Conservation (phyloP, 2,888 invertebrate species). For the Uloborus plumipes region DNA sequence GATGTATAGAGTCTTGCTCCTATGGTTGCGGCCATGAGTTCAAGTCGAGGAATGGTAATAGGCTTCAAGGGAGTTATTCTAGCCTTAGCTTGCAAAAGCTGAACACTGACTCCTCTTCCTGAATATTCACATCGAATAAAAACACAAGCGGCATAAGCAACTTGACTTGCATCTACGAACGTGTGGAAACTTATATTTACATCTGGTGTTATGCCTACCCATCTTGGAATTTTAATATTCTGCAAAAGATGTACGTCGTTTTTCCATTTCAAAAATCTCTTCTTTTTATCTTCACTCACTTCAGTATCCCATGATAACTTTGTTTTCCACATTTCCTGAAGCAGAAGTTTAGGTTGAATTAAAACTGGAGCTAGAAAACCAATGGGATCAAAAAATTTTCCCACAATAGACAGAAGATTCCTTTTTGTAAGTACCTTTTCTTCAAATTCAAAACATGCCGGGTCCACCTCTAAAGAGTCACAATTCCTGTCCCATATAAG, state of each 20-base stretch:
- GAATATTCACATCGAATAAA: constrained; percentile 1
- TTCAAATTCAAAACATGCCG: not conserved
- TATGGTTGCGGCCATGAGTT: constrained; percentile 8
- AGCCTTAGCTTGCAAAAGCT: not conserved
- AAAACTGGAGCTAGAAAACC: not conserved
- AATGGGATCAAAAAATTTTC: not conserved
- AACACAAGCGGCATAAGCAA: not conserved
- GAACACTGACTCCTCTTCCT: not conserved
- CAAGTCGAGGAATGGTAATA: not conserved
- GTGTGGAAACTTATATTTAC: not conserved
- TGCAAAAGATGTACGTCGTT: not conserved
- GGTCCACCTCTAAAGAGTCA: not conserved
- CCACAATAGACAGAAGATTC: constrained; percentile 1
- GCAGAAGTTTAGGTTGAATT: not conserved
- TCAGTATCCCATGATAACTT: not conserved
- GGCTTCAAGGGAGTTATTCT: not conserved
- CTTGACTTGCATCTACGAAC: not conserved
- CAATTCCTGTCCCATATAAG: not conserved
- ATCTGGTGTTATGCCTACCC: not conserved
- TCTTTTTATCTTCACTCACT: not conserved
- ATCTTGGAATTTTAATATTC: constrained; percentile 3
- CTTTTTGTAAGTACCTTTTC: constrained; percentile 17
- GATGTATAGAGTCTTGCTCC: not conserved
- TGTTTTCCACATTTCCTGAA: constrained; percentile 1
- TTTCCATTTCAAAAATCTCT: not conserved